phyloP scores from a whole-genome alignment of 2,113 vertebrate genomes.

The Chaetops frenatus region DNA sequence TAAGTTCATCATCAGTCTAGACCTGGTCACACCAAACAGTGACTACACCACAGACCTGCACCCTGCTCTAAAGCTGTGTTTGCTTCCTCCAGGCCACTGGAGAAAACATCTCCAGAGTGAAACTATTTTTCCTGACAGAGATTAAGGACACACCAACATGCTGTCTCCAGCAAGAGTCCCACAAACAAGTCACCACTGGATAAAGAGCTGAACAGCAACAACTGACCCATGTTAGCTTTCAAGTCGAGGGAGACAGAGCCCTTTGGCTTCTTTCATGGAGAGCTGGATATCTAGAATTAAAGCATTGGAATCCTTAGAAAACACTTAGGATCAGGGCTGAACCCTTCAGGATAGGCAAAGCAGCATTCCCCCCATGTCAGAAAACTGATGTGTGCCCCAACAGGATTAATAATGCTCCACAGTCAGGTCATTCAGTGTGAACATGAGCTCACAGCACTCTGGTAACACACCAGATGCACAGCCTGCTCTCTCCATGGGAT shows the following conservation, averaged over 20 bases:
- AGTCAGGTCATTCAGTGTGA: fast-evolving
- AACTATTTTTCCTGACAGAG: not conserved
- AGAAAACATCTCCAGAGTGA: not conserved
- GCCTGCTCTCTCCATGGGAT: not conserved
- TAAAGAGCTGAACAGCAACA: not conserved
- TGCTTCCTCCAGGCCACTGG: not conserved
- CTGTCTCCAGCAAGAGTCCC: not conserved
- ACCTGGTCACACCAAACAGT: not conserved
- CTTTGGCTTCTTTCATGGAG: not conserved
- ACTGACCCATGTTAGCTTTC: not conserved
- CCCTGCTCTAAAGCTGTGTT: not conserved
- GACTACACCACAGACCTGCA: not conserved
- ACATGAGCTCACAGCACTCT: not conserved
- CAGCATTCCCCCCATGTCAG: fast-evolving
- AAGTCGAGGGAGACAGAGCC: not conserved
- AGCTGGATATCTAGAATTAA: not conserved
- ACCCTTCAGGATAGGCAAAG: not conserved
- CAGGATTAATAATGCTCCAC: not conserved
- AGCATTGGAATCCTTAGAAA: not conserved
- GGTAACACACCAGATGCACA: not conserved
- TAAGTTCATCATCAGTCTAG: conserved; percentile 25
- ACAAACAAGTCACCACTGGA: not conserved
- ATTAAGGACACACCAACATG: not conserved
- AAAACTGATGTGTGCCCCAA: fast-evolving
- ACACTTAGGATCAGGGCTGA: not conserved